Conservation (phyloP, 53 echinoderm and acorn worm species). For the Zoroaster sp. region DNA sequence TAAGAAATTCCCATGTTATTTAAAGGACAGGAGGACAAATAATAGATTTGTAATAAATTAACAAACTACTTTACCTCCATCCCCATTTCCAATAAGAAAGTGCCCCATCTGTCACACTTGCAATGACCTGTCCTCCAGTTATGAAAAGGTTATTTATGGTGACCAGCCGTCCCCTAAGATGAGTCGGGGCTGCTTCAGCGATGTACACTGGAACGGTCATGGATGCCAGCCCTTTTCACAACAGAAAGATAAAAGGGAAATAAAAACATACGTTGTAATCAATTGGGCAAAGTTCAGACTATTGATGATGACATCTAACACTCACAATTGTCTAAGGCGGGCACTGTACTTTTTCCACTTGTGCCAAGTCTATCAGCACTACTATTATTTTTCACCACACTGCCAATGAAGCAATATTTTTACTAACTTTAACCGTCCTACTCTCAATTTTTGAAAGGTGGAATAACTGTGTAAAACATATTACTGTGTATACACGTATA, state of each 20-base stretch:
- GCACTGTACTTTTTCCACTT: too few species aligned
- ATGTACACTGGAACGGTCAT: constrained; percentile 99
- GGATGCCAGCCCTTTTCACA: constrained; percentile 86
- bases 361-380: too few species aligned
- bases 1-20: neutral
- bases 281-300: too few species aligned
- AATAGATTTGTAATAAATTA: neutral
- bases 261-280: neutral
- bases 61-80: constrained; percentile 73
- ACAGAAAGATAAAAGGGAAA: neutral
- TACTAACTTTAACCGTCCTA: too few species aligned
- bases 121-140: constrained; percentile 87
- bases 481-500: too few species aligned
- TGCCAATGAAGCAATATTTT: too few species aligned
- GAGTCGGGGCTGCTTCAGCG: constrained; percentile 84
- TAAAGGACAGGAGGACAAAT: neutral
- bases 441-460: too few species aligned
- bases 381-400: too few species aligned
- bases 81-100: constrained; percentile 86
- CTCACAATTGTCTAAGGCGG: too few species aligned
- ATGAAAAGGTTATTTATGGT: constrained; percentile 88
- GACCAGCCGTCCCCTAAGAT: constrained; percentile 78
- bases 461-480: too few species aligned
- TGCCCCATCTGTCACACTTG: constrained; percentile 77
- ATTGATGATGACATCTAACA: too few species aligned